Conservation (phyloP, 1,140 invertebrate species). For the Drosophila funebris region DNA sequence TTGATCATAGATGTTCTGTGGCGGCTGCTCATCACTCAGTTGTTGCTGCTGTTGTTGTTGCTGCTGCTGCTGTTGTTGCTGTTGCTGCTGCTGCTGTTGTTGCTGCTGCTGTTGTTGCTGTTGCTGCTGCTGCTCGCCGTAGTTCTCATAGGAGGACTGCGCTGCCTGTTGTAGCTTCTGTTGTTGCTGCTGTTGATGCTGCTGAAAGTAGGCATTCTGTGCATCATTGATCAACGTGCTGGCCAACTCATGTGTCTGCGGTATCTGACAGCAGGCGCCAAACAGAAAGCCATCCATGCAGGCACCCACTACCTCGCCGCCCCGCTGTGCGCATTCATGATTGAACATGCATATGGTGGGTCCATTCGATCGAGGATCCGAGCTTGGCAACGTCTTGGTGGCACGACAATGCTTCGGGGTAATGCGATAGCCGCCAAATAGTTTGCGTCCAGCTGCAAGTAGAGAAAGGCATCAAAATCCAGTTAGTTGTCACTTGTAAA, state of each 20-base stretch:
- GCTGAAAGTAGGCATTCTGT: constrained; percentile 78
- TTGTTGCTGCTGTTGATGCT: constrained; percentile 70
- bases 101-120: constrained; percentile 41
- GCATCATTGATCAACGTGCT: constrained; percentile 80
- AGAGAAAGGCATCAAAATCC: background rate
- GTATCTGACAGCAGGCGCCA: constrained; percentile 93
- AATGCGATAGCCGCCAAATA: constrained; percentile 94
- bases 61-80: constrained; percentile 49
- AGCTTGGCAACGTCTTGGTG: constrained; percentile 85
- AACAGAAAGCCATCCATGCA: constrained; percentile 95
- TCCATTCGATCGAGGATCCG: constrained; percentile 86
- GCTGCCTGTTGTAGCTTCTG: constrained; percentile 40
- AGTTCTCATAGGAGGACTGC: constrained; percentile 57
- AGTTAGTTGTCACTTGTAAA: background rate
- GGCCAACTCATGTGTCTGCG: constrained; percentile 78
- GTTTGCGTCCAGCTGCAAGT: constrained; percentile 87
- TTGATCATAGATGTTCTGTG: constrained; percentile 46
- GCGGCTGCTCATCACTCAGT: constrained; percentile 50
- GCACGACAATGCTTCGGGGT: constrained; percentile 90
- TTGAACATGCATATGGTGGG: constrained; percentile 97
- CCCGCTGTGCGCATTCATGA: constrained; percentile 92
- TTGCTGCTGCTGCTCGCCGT: constrained; percentile 59
- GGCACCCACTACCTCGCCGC: constrained; percentile 92
- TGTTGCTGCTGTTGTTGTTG: constrained; percentile 31
- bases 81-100: constrained; percentile 50